Evolutionary conservation across 2,113 vertebrate species (phyloP).

Genomic region (Gambusia holbrooki): DNA sequence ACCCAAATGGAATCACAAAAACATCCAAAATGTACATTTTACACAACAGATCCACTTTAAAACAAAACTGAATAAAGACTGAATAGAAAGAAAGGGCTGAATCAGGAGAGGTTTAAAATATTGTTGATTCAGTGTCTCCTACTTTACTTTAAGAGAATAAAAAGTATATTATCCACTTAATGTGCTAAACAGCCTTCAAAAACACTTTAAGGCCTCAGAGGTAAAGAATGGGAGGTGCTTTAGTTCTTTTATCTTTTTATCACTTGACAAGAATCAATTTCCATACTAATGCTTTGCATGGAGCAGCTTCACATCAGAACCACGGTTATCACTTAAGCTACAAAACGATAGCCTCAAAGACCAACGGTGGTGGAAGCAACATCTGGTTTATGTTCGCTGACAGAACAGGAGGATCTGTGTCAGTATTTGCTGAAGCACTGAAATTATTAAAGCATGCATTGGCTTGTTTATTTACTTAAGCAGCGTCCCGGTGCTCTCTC

Average conservation of each 20-base stretch:
- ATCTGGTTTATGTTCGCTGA: not conserved
- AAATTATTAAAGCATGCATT: conserved; percentile 6
- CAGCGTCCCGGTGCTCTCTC: conserved; percentile 21
- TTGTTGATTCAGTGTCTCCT: not conserved
- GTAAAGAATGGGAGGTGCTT: conserved; percentile 19
- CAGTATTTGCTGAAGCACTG: conserved; percentile 7
- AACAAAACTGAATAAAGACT: not conserved
- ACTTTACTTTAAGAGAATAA: not conserved
- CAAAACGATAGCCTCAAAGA: conserved; percentile 36
- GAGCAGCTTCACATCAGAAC: conserved; percentile 58
- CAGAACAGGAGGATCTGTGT: not conserved
- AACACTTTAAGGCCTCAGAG: not conserved
- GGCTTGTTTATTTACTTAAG: conserved; percentile 26
- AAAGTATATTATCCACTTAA: not conserved
- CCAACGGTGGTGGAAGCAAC: conserved; percentile 21
- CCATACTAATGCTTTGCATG: conserved; percentile 63
- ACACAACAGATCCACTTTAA: too few relatives aligned
- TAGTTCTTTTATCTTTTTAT: conserved; percentile 40
- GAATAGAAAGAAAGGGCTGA: not conserved
- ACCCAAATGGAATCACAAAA: too few relatives aligned
- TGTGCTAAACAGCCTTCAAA: not conserved
- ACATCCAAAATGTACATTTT: too few relatives aligned
- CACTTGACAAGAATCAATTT: conserved; percentile 65
- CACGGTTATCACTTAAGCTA: conserved; percentile 56
- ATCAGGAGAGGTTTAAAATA: not conserved